phyloP scores from a whole-genome alignment of 2,113 vertebrate genomes.

The Oceanodroma tethys region DNA sequence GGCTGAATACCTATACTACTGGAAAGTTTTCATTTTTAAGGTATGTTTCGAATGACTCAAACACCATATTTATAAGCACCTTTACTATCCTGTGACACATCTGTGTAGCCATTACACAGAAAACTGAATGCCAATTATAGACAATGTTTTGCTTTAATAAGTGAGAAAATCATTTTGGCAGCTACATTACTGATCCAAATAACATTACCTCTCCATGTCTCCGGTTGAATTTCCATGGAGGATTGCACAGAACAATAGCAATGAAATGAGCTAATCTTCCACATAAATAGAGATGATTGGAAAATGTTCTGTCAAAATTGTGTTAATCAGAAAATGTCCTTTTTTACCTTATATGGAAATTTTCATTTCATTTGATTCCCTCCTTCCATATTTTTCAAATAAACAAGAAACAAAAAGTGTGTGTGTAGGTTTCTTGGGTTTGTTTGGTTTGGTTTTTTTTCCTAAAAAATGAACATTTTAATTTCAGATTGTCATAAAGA shows the following conservation, averaged over 20 bases:
- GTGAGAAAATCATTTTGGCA: constrained; percentile 1
- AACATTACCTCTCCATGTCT: neutral
- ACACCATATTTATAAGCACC: neutral
- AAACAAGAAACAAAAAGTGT: neutral
- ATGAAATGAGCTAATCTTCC: neutral
- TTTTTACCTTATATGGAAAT: neutral
- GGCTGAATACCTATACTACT: neutral
- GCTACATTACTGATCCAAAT: neutral
- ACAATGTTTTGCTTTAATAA: neutral
- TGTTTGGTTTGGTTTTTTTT: neutral
- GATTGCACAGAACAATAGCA: neutral
- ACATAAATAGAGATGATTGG: neutral
- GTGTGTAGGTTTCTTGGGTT: neutral
- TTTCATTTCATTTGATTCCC: neutral
- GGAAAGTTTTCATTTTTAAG: neutral
- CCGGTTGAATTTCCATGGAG: neutral
- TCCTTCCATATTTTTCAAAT: neutral
- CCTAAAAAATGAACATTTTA: neutral
- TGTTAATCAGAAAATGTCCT: neutral
- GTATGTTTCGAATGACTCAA: neutral
- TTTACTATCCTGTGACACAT: neutral
- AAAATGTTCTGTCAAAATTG: neutral
- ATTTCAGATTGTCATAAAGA: neutral
- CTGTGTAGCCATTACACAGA: neutral
- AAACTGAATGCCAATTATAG: neutral